phyloP scores from a whole-genome alignment of 2,797 vertebrate genomes.

The Vespertilio murinus region DNA sequence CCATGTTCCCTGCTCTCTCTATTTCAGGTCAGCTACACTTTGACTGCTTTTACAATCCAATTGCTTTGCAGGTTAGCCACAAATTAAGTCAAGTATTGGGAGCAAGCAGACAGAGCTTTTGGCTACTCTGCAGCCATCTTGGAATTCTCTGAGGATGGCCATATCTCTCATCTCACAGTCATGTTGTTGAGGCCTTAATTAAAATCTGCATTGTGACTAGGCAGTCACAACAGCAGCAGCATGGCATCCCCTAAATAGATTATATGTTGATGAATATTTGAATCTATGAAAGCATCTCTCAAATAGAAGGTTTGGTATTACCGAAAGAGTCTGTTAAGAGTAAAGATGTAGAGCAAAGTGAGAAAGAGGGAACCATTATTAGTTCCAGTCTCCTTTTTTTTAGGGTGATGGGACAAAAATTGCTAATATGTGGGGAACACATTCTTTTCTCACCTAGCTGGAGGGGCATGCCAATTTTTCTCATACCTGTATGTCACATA shows the following conservation, averaged over 20 bases:
- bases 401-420: not conserved
- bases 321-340: not conserved
- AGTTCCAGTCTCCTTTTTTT: not conserved
- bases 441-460: not conserved
- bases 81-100: not conserved
- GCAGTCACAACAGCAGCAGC: not conserved
- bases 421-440: not conserved
- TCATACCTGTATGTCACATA: not conserved
- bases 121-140: not conserved
- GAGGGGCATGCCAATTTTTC: not conserved
- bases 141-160: not conserved
- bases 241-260: not conserved
- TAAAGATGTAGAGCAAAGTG: not conserved
- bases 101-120: not conserved
- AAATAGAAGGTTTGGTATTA: not conserved
- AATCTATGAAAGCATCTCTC: not conserved
- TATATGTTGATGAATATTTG: conserved; percentile 4
- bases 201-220: not conserved
- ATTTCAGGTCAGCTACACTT: not conserved
- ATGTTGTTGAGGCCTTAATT: not conserved
- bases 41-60: not conserved
- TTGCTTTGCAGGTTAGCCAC: not conserved
- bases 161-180: not conserved
- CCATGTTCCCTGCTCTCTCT: not conserved
- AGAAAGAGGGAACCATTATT: not conserved